phyloP scores from a whole-genome alignment of 2,797 vertebrate species.

The Dermochelys coriacea region DNA sequence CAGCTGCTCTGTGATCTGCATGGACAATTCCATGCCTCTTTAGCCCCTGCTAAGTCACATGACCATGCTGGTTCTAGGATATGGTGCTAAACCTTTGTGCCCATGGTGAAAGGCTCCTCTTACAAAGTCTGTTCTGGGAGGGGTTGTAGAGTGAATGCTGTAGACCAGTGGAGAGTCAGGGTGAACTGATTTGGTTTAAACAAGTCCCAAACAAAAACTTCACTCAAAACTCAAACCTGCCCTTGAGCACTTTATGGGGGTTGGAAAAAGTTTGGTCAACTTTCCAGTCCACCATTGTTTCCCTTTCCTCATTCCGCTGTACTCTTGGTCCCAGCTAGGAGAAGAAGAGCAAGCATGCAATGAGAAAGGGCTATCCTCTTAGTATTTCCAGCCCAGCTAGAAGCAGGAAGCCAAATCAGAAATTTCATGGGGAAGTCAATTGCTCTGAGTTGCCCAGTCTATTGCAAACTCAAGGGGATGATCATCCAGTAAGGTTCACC shows the following conservation, averaged over 20 bases:
- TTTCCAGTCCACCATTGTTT: conserved; percentile 7
- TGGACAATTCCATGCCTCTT: not conserved
- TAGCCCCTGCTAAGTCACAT: not conserved
- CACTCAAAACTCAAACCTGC: not conserved
- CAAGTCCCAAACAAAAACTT: not conserved
- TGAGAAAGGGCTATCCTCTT: not conserved
- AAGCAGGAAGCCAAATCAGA: not conserved
- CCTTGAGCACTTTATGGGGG: not conserved
- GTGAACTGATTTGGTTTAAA: conserved; percentile 16
- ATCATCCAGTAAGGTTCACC: conserved; percentile 25
- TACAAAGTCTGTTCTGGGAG: not conserved
- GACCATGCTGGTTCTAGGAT: not conserved
- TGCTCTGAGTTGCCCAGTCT: conserved; percentile 34
- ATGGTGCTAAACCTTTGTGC: not conserved
- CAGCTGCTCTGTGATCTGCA: not conserved
- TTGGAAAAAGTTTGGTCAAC: not conserved
- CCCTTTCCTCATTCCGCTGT: conserved; percentile 3
- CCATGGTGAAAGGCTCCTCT: not conserved
- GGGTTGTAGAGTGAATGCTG: not conserved
- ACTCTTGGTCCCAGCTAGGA: not conserved
- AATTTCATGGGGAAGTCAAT: conserved; percentile 11
- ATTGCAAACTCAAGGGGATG: not conserved
- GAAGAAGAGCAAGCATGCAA: not conserved
- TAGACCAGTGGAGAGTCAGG: not conserved
- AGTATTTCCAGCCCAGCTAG: not conserved